Evolutionary conservation across 2,113 vertebrate species (phyloP).

Genomic region (Chaetodon auriga): DNA sequence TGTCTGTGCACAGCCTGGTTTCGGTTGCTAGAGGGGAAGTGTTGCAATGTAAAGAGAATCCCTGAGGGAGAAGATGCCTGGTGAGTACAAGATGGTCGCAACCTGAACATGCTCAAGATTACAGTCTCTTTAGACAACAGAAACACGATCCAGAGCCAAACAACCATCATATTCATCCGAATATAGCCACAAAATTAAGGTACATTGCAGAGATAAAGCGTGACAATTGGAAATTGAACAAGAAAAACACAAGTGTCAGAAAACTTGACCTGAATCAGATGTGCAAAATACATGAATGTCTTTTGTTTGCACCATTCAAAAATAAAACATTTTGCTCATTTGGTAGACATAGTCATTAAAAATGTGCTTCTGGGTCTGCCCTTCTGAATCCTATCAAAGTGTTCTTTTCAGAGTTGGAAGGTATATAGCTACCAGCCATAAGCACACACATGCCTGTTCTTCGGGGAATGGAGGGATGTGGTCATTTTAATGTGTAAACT

Average conservation of each 20-base stretch:
- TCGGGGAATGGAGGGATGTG: conserved; percentile 4
- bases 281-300: neutral
- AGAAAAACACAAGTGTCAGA: no score
- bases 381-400: neutral
- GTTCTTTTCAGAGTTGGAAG: neutral
- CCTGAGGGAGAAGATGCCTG: conserved; percentile 37
- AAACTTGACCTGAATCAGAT: neutral
- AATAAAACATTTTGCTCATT: neutral
- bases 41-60: conserved; percentile 27
- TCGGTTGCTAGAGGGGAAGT: conserved; percentile 51
- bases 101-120: conserved; percentile 17
- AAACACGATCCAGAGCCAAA: neutral
- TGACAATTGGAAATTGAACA: no score
- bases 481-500: conserved; percentile 18
- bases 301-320: no score
- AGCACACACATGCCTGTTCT: neutral
- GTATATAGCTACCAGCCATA: neutral
- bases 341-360: neutral
- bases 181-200: neutral
- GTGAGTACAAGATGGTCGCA: conserved; percentile 24
- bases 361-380: neutral
- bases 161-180: neutral
- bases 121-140: neutral
- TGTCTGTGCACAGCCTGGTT: conserved; percentile 66
- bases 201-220: neutral